Evolutionary conservation across 2,113 vertebrate species (phyloP), one percentile per base, ranked within the genome.

Genomic region (Macquaria australasica): DNA sequence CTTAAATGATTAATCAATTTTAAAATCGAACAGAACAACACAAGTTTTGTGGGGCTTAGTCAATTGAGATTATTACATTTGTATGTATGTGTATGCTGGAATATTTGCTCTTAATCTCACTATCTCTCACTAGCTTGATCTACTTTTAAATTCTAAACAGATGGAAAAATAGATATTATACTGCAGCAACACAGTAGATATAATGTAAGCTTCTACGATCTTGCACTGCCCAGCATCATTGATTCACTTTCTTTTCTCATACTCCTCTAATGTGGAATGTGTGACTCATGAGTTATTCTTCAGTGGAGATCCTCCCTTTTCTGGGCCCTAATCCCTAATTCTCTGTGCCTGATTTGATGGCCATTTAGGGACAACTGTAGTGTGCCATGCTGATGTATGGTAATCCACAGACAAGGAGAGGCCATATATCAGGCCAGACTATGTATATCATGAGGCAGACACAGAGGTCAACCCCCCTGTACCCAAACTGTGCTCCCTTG

Each of bases 381-480:
- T 87, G 79, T 79, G 68, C 81, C 79, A 71, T 43, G 75, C 81
- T 82, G 87, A 85, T 89, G 91, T 90, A 91, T 89, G 91, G 87
- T 91, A 93, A 90, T 93, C 91, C 92, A 86, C 82, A 73, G 83
- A 88, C 77, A 78, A 92, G 91, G 48, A 82, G 82, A 88, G 90
- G 86, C 87, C 81, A 91, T 90, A 91, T 89, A 92, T 93, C 90
- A 88, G 48, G 78, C 75, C 62, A 51, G 79, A 87, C 91, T 89
- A 93, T 92, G 90, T 94, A 89, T 92, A 93, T 91, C 91, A 88
- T 91, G 77, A 87, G 79, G 70, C 84, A 83, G 82, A 93, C 90
- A 79, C 64, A 73, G 83, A 90, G 82, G 76, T 87, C 81, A 82
- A 63, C 73, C 66, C 71, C 82, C 82, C 74, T 60, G 76, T 74